These are phyloP conservation scores for Drosophila auraria DNA, from an alignment of 1,140 invertebrate genomes.

Conservation along the genomic window DNA sequence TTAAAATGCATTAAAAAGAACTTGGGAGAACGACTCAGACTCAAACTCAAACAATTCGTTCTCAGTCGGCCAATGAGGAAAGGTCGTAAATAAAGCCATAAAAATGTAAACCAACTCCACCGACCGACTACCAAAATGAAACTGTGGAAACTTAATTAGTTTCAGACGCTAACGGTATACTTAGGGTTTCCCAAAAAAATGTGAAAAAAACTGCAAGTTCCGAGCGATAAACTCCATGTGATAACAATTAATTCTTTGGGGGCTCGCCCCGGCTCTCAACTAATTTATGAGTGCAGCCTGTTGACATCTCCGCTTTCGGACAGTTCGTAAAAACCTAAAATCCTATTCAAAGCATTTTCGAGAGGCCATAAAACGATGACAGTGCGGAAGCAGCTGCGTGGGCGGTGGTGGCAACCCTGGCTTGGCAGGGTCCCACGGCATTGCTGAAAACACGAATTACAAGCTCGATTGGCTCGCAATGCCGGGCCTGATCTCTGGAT, in stretches of 20 bases:
- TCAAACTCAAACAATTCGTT: constrained; percentile 70
- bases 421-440: neutral
- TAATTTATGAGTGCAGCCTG: constrained; percentile 78
- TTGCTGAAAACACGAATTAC: constrained; percentile 47
- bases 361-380: constrained; percentile 55
- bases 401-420: constrained; percentile 1
- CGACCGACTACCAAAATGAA: constrained; percentile 50
- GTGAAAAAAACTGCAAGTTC: constrained; percentile 55
- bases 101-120: constrained; percentile 75
- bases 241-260: constrained; percentile 73
- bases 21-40: constrained; percentile 46
- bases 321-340: constrained; percentile 63
- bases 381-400: constrained; percentile 49
- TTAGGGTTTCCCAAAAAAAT: neutral
- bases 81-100: constrained; percentile 79
- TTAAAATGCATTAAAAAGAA: constrained; percentile 81
- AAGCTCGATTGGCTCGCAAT: constrained; percentile 79
- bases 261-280: constrained; percentile 4
- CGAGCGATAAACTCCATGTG: constrained; percentile 61
- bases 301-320: constrained; percentile 72
- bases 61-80: constrained; percentile 22
- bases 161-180: constrained; percentile 51
- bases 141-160: constrained; percentile 82
- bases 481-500: constrained; percentile 20
- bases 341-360: constrained; percentile 25